These are phyloP conservation scores for Cloeon dipterum DNA, from an alignment of 2,888 invertebrate species.

Conservation along the genomic window DNA sequence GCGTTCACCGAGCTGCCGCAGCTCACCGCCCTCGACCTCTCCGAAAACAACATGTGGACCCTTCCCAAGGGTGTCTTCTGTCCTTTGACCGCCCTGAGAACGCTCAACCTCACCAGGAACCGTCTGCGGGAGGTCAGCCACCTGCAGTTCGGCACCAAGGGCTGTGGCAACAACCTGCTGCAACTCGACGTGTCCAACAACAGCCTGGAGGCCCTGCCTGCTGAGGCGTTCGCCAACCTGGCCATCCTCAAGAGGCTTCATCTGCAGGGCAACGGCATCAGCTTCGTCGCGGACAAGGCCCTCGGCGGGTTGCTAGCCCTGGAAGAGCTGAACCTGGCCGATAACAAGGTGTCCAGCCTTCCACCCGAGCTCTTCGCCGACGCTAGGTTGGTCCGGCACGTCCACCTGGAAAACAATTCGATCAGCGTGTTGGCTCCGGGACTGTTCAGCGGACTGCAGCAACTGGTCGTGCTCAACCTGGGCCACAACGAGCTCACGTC, in stretches of 20 bases:
- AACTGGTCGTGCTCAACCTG: slow-evolving; percentile 51
- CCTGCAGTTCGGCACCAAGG: slow-evolving; percentile 37
- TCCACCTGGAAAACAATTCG: slow-evolving; percentile 61
- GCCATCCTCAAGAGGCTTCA: slow-evolving; percentile 46
- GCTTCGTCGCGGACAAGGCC: slow-evolving; percentile 52
- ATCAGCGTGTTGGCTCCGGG: slow-evolving; percentile 60
- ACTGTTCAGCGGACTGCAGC: slow-evolving; percentile 48
- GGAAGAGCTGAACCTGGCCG: slow-evolving; percentile 49
- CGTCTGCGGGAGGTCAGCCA: slow-evolving; percentile 49
- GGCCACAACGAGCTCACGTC: slow-evolving; percentile 58
- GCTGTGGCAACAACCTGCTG: slow-evolving; percentile 42
- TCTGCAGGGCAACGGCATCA: slow-evolving; percentile 52
- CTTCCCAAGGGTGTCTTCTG: slow-evolving; percentile 56
- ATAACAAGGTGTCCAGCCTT: slow-evolving; percentile 56
- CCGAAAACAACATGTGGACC: slow-evolving; percentile 59
- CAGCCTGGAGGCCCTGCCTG: slow-evolving; percentile 48
- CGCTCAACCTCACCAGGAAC: slow-evolving; percentile 58
- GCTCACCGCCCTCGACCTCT: slow-evolving; percentile 48
- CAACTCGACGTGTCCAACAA: slow-evolving; percentile 55
- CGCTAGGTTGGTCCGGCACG: slow-evolving; percentile 50
- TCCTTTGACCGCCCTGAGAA: slow-evolving; percentile 45
- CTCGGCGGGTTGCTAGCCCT: slow-evolving; percentile 50
- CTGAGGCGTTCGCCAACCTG: slow-evolving; percentile 45
- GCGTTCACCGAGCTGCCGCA: slow-evolving; percentile 51
- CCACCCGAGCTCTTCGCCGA: slow-evolving; percentile 65